A percentile compares a stretch with the other conserved stretches of the same genome.
Conservation (phyloP, 2,113 vertebrate species). For the Charina bottae region DNA sequence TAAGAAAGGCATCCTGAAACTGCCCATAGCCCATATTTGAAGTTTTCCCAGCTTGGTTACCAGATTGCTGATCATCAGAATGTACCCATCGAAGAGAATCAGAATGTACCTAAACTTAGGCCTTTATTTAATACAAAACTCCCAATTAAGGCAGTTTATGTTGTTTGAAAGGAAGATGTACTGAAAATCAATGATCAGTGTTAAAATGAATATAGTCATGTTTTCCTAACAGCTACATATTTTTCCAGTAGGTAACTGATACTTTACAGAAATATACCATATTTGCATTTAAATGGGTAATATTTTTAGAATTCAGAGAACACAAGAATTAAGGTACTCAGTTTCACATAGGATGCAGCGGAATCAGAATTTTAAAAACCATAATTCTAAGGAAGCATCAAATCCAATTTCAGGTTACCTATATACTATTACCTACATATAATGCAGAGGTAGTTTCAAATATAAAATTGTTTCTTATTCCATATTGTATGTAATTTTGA, state of each 20-base stretch:
- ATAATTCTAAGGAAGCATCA: fast-evolving
- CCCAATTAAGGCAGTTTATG: not conserved
- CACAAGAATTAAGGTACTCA: not conserved
- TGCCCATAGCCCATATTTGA: not conserved
- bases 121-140: not conserved
- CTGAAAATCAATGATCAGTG: not conserved
- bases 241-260: slow-evolving; percentile 37
- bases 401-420: not conserved
- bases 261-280: not conserved
- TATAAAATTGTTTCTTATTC: not conserved
- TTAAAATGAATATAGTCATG: not conserved
- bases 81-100: no score
- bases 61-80: not conserved
- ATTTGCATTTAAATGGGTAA: slow-evolving; percentile 1
- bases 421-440: not conserved
- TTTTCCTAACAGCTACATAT: not conserved
- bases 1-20: not conserved
- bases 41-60: not conserved
- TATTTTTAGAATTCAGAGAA: not conserved
- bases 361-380: not conserved
- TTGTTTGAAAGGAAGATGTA: not conserved
- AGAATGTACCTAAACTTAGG: not conserved
- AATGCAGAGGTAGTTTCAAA: not conserved
- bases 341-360: not conserved
- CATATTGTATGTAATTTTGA: not conserved